phyloP scores from a whole-genome alignment of 2,113 vertebrate genomes.

The Coracopsis vasa region DNA sequence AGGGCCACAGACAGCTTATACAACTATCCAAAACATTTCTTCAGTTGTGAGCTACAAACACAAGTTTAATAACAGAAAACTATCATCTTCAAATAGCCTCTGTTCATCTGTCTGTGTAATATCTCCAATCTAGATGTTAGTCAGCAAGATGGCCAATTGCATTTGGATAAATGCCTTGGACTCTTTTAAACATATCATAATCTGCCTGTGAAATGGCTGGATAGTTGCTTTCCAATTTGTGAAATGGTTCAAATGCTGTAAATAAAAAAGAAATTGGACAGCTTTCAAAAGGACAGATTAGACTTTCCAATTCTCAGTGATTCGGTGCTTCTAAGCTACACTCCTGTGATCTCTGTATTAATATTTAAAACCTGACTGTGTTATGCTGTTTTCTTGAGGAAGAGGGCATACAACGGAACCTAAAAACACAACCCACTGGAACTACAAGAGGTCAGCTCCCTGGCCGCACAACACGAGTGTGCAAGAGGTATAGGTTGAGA shows the following conservation, averaged over 20 bases:
- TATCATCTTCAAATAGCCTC: not conserved
- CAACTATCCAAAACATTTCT: not conserved
- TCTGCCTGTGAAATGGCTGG: slow-evolving; percentile 58
- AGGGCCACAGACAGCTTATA: not conserved
- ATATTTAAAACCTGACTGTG: slow-evolving; percentile 35
- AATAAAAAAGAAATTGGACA: slow-evolving; percentile 66
- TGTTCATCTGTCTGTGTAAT: slow-evolving; percentile 41
- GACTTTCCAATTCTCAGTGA: slow-evolving; percentile 41
- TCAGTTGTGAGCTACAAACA: not conserved
- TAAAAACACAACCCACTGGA: not conserved
- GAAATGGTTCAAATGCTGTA: slow-evolving; percentile 61
- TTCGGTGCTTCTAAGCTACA: slow-evolving; percentile 11
- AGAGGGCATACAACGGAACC: not conserved
- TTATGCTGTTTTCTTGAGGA: slow-evolving; percentile 19
- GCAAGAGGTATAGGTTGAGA: not conserved
- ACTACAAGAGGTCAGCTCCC: not conserved
- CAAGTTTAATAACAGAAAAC: slow-evolving; percentile 16
- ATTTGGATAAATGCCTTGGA: slow-evolving; percentile 26
- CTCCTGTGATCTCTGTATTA: slow-evolving; percentile 5
- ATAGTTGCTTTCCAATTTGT: slow-evolving; percentile 67
- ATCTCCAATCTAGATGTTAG: slow-evolving; percentile 20
- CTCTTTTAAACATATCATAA: slow-evolving; percentile 64
- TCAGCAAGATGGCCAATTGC: slow-evolving; percentile 35
- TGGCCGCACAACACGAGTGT: accelerated
- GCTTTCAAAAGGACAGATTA: slow-evolving; percentile 66